Conservation (phyloP, 2,797 vertebrate species). For the Paratrypauchen microcephalus region DNA sequence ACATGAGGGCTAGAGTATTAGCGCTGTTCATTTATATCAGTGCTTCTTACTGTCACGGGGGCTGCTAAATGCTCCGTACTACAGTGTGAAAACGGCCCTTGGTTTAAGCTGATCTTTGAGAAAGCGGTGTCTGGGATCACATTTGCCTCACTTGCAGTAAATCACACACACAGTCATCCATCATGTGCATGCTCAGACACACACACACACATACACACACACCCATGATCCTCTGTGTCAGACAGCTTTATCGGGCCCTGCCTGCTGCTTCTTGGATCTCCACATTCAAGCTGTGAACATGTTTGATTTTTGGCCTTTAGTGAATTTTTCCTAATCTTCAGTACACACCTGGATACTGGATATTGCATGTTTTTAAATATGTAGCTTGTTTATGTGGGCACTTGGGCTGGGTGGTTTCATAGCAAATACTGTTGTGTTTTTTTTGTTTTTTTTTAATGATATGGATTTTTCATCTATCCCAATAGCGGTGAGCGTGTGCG, state of each 20-base stretch:
- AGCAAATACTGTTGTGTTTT: too few species aligned
- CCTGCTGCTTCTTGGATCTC: not conserved
- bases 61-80: not conserved
- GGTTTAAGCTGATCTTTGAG: not conserved
- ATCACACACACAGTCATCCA: conserved; percentile 14
- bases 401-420: too few species aligned
- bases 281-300: not conserved
- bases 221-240: conserved; percentile 9
- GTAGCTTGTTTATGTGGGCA: too few species aligned
- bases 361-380: not conserved
- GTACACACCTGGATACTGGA: conserved; percentile 1
- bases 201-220: not conserved
- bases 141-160: conserved; percentile 16
- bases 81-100: not conserved
- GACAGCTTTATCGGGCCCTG: conserved; percentile 11
- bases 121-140: conserved; percentile 11
- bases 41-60: not conserved
- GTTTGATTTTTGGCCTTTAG: not conserved
- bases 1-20: too few species aligned
- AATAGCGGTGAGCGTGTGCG: too few species aligned
- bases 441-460: too few species aligned
- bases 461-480: too few species aligned
- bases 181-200: conserved; percentile 11
- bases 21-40: too few species aligned
- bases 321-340: not conserved